phyloP scores from a whole-genome alignment of 2,888 invertebrate genomes.

The Hetaerina titia region DNA sequence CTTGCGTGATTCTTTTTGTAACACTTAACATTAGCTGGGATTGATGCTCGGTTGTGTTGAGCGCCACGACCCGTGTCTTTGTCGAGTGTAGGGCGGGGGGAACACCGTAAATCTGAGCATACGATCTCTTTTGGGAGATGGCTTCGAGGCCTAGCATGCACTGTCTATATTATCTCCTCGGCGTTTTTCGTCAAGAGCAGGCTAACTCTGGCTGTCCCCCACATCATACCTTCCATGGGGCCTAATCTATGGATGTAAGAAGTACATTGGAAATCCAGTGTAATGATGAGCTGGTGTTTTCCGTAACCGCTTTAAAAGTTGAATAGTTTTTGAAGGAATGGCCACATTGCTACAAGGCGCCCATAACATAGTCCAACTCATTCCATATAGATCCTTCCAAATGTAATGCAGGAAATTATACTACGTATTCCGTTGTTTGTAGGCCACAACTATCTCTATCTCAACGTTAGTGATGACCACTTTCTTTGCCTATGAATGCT shows the following conservation, averaged over 20 bases:
- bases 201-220: no score
- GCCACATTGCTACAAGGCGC: no score
- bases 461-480: no score
- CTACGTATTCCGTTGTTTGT: not conserved
- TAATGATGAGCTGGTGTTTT: not conserved
- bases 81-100: not conserved
- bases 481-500: no score
- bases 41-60: not conserved
- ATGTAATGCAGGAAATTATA: not conserved
- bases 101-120: not conserved
- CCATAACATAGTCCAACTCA: no score
- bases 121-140: not conserved
- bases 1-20: no score
- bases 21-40: no score
- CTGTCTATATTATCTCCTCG: not conserved
- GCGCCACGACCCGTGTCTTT: not conserved
- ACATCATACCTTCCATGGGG: no score
- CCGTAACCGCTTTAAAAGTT: not conserved
- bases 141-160: not conserved
- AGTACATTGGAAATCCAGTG: no score
- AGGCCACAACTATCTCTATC: not conserved
- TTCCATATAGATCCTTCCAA: not conserved
- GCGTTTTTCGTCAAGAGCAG: not conserved
- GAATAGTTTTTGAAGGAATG: not conserved
- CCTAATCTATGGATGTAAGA: no score